Percentiles rank a stretch among this genome's conserved stretches.
phyloP scores from a whole-genome alignment of 2,797 vertebrate species.

The Distichodus sexfasciatus region DNA sequence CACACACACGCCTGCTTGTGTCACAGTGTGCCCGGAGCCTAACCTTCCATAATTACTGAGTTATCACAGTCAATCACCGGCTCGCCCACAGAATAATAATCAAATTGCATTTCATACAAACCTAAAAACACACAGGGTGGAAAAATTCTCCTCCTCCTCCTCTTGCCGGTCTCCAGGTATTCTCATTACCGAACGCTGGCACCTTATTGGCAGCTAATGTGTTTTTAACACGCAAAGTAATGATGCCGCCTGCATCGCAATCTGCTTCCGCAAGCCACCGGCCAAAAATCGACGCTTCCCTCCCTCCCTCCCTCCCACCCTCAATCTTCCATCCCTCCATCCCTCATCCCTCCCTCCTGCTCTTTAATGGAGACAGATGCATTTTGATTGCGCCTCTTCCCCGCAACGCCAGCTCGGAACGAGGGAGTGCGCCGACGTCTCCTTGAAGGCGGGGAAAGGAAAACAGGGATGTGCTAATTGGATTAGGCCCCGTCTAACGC shows the following conservation, averaged over 20 bases:
- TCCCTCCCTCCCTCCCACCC: conserved; percentile 36
- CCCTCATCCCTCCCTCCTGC: too few species aligned
- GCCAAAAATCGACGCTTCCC: conserved; percentile 38
- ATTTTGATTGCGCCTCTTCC: conserved; percentile 46
- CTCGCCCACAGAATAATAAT: conserved; percentile 15
- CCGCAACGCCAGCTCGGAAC: conserved; percentile 33
- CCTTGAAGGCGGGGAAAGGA: conserved; percentile 55
- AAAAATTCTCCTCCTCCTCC: background rate
- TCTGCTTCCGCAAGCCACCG: conserved; percentile 56
- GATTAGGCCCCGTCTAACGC: conserved; percentile 61
- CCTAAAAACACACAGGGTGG: background rate
- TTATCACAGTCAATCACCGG: conserved; percentile 12
- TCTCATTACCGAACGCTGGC: conserved; percentile 55
- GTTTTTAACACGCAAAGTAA: conserved; percentile 65
- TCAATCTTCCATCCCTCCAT: conserved; percentile 24
- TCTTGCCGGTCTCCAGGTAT: conserved; percentile 41
- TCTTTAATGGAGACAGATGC: conserved; percentile 64
- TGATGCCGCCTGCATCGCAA: conserved; percentile 56
- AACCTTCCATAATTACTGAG: conserved; percentile 42
- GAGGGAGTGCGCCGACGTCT: conserved; percentile 37
- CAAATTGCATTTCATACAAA: conserved; percentile 3
- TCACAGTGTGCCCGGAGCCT: conserved; percentile 11
- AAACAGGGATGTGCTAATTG: conserved; percentile 60
- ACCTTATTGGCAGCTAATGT: conserved; percentile 58
- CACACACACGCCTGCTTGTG: background rate